Base-by-base conservation (phyloP, 2,113 vertebrate species). In the Synodontis membranacea region DNA sequence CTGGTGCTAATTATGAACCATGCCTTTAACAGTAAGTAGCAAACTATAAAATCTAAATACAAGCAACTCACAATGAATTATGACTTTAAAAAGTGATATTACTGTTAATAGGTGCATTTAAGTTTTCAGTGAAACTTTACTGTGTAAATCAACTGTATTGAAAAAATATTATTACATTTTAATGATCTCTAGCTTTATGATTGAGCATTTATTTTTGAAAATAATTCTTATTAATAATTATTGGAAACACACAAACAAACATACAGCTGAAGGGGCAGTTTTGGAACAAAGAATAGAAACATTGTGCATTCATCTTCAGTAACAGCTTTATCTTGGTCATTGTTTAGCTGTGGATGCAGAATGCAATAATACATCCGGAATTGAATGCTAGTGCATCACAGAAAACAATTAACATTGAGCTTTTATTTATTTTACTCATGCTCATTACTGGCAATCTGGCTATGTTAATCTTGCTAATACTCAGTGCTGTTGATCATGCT, bases 1-100 rank as follows among this genome's bases (percentile, higher is more conserved):
- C 75, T 75, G 68, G 60, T 84, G 74, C 52, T 62, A 76, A 86
- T 44, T 86, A 72, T 79, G 79, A 25, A 83, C 66, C 83, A 58
- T 34, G 68, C 25, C 28, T 84, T 50, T 48, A 83, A 31, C 46
- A 70, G 64, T 83, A 37, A 68, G 46, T 64, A 39, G 48, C 44
- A 66, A n/a, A n/a, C 50, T 21, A 39, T 15, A 64, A n/a, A n/a
- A n/a, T n/a, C n/a, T 5, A 62, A 17, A 31, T 31, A 28, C 5
- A 46, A 64, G 46, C 42, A 82, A 42, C 60, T 31, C 1, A 58
- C 21, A 25, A 17, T 80, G 19, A 60, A 58, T 62, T 81, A 48
- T 46, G 44, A 46, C 44, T 48, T 75, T 15, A 6, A 75, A 48
- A 75, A 75, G n/a, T 28, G 5, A n/a, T 12, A 76, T 28, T 7